Base-by-base conservation (phyloP, 2,797 vertebrate species). In the Euthynnus affinis region DNA sequence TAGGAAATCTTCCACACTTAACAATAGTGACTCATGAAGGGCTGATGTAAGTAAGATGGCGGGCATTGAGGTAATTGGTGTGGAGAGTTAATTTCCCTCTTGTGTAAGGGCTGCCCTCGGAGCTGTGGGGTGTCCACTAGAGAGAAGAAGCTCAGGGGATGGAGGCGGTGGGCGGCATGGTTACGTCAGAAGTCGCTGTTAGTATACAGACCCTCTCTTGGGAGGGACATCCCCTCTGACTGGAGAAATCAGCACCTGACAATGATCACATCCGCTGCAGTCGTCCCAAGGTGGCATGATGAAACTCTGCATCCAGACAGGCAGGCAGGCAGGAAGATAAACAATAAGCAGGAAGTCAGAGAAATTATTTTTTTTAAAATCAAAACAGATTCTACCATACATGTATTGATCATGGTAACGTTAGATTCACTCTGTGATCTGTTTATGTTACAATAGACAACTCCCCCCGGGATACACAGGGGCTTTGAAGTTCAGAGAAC, bases 141-240 rank as follows among this genome's bases (percentile, higher is more conserved):
- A 83, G 90, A 89, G 55, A 77, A 64, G 57, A 71, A 80, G 71
- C 67, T 52, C 74, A 34, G 23, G 74, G 74, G 85, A 76, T 14
- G 18, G 58, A 44, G 55, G 18, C 18, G 62, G 74, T 37, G 40
- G 60, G 66, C n/a, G 17, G 60, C 56, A 64, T 17, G 48, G 71
- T 92, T 89, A 92, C 91, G 58, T 90, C 87, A 89, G 84, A 67
- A 57, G 58, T 71, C 81, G 82, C 88, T 86, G 91, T 94, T 91
- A 86, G 85, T 85, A 85, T 76, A 80, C 80, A 66, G 74, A 65
- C 64, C 66, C 63, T 83, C 88, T 82, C 80, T 6, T 37, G 76
- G 75, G 88, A 80, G 32, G 71, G 76, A 48, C 67, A 63, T 90
- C 84, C 88, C 84, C 56, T 82, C 67, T 81, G 82, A 81, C 70